Evolutionary conservation across 1,140 invertebrate species (phyloP).

Genomic region (Drosophila tropicalis): DNA sequence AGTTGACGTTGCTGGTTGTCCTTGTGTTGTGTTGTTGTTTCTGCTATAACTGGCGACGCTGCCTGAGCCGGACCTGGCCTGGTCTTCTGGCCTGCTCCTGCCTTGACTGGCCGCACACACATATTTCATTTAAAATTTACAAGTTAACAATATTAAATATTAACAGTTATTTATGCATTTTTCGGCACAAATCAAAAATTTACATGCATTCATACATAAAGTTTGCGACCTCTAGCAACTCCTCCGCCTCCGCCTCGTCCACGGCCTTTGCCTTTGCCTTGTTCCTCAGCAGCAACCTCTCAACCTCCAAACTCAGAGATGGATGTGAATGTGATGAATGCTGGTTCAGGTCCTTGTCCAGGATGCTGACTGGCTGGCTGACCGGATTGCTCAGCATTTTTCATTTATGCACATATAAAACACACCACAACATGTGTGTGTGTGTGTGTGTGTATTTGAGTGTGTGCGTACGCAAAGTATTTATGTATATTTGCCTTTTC

Average conservation of each 20-base stretch:
- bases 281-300: neutral
- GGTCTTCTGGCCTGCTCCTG: no score
- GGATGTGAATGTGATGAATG: slow-evolving; percentile 46
- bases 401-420: slow-evolving; percentile 50
- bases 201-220: slow-evolving; percentile 70
- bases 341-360: slow-evolving; percentile 16
- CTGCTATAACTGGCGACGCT: neutral
- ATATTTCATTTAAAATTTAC: slow-evolving; percentile 82
- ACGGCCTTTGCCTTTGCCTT: neutral
- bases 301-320: slow-evolving; percentile 13
- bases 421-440: slow-evolving; percentile 15
- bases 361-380: slow-evolving; percentile 23
- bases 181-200: slow-evolving; percentile 81
- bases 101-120: slow-evolving; percentile 22
- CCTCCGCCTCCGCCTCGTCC: neutral
- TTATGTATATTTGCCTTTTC: slow-evolving; percentile 60
- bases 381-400: slow-evolving; percentile 52
- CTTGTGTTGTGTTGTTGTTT: slow-evolving; percentile 29
- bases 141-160: slow-evolving; percentile 82
- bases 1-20: slow-evolving; percentile 22
- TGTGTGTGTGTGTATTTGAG: slow-evolving; percentile 13
- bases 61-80: neutral
- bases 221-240: slow-evolving; percentile 39
- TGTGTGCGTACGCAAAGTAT: slow-evolving; percentile 32
- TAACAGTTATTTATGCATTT: slow-evolving; percentile 82